Evolutionary conservation across 2,113 vertebrate genomes (phyloP).

Genomic region (Nipponia nippon): DNA sequence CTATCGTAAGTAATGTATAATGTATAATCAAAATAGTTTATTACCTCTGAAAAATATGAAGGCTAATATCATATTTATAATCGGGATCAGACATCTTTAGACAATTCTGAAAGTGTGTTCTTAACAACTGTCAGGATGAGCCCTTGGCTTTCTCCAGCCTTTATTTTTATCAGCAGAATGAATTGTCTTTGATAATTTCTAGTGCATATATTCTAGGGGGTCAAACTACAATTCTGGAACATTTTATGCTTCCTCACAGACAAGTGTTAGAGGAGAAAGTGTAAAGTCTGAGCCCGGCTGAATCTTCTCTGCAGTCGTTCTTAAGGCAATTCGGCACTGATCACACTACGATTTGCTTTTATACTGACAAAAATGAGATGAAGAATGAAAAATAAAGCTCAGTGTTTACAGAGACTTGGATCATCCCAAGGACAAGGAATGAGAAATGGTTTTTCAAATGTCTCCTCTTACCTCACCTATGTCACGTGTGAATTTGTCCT

Average conservation of each 20-base stretch:
- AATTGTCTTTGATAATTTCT: neutral
- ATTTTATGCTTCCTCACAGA: neutral
- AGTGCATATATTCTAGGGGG: neutral
- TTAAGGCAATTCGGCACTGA: neutral
- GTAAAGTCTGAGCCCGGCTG: neutral
- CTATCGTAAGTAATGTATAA: neutral
- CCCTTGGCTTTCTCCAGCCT: neutral
- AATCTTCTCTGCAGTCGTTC: neutral
- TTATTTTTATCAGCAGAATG: neutral
- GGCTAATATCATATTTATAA: neutral
- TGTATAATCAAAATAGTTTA: neutral
- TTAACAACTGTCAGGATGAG: neutral
- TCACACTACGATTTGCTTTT: neutral
- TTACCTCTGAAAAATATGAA: slow-evolving; percentile 2
- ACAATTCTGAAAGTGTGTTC: neutral
- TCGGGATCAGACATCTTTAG: neutral
- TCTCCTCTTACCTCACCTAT: neutral
- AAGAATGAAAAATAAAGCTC: slow-evolving; percentile 19
- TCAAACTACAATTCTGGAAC: neutral
- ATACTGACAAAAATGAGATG: neutral
- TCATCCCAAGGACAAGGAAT: neutral
- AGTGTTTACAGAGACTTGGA: neutral
- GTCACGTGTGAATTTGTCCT: neutral
- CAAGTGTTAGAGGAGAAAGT: neutral
- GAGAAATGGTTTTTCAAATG: neutral